Base-by-base conservation (phyloP, 1,140 invertebrate species). In the Drosophila tristis region DNA sequence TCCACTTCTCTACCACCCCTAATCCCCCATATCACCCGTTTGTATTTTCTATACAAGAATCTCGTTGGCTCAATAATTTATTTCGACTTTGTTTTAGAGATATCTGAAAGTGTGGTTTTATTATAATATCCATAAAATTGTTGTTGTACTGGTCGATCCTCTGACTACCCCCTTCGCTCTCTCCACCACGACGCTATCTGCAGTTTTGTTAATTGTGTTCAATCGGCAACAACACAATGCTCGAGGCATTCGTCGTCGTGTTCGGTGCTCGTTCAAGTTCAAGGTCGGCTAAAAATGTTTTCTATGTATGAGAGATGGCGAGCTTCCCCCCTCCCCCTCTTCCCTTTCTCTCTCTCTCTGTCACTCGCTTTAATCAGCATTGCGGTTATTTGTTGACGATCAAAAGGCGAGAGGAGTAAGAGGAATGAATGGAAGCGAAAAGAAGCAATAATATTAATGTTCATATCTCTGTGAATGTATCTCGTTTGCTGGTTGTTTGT, bases 261-360 rank as follows among this genome's bases (percentile, higher is more conserved):
- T 13, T 39, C 11, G 35, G 11, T 13, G 35, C 11, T 78, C 61
- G 79, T 72, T 89, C 84, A 87, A 89, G 84, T 87, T 87, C 84
- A 87, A 87, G 84, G 84, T 84, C 84, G 84, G 74, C 51, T 77
- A 87, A 63, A 74, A 65, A 66, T 73, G 56, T 58, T 66, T 42
- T 71, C 35, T 78, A 50, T 77, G 49, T 77, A 39, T 77, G 70
- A 57, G 68, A 55, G 68, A 55, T 48, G 74, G 49, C 45, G 58
- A 66, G 53, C 73, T 55, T 29, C 11, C 9, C 15, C 31, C 44
- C 11, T n/a, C n/a, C n/a, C n/a, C n/a, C n/a, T n/a, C n/a, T n/a
- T n/a, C n/a, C n/a, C n/a, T n/a, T n/a, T n/a, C n/a, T n/a, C 9
- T 66, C 39, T 45, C 57, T 56, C 9, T 29, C 11, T 45, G 31